Evolutionary conservation across 1,140 invertebrate genomes (phyloP).

Genomic region (Lepidostoma basale): DNA sequence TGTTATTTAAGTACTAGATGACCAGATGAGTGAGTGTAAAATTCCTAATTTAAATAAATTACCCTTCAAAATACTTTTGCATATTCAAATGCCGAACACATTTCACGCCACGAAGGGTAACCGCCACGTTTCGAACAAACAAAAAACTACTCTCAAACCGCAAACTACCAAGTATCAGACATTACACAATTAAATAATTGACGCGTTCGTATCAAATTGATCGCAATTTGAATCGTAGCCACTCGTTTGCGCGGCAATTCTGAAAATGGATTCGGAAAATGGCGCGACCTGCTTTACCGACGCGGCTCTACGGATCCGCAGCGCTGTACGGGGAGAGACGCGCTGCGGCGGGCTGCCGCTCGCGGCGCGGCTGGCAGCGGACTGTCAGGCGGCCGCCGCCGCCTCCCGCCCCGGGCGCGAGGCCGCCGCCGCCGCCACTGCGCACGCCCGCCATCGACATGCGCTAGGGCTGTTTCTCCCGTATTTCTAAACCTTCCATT

Average conservation of each 20-base stretch:
- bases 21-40: no score
- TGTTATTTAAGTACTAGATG: no score
- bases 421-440: slow-evolving; percentile 65
- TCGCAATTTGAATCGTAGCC: no score
- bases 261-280: slow-evolving; percentile 7
- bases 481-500: no score
- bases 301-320: slow-evolving; percentile 20
- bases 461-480: no score
- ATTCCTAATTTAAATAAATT: no score
- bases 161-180: no score
- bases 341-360: slow-evolving; percentile 40
- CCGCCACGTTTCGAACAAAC: no score
- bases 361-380: slow-evolving; percentile 42
- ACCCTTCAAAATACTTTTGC: background rate
- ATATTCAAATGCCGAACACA: background rate
- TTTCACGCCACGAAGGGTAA: background rate
- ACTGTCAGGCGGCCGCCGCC: slow-evolving; percentile 30
- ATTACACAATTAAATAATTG: no score
- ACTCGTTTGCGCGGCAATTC: no score
- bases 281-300: slow-evolving; percentile 28
- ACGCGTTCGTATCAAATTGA: no score
- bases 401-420: slow-evolving; percentile 1
- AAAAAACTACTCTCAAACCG: no score
- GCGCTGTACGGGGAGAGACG: slow-evolving; percentile 4
- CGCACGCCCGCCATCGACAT: background rate